Percentiles rank a stretch among this genome's conserved stretches.
Evolutionary conservation across 1,140 invertebrate genomes (phyloP).

Genomic region (Lepidotrigona ventralis): DNA sequence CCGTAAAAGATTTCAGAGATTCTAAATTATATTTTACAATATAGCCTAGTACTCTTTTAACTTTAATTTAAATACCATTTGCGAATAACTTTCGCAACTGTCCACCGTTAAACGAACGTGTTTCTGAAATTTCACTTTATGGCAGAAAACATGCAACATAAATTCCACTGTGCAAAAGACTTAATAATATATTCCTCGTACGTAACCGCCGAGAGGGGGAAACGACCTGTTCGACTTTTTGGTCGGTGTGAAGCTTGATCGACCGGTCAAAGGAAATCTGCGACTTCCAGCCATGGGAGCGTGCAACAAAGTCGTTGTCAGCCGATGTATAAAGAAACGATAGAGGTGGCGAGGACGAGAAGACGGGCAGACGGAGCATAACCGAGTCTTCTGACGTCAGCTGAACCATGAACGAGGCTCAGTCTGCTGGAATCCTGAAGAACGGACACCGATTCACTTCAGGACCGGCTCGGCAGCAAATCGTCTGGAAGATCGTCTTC

Average conservation of each 20-base stretch:
- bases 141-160: too few relatives aligned
- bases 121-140: neutral
- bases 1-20: neutral
- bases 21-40: neutral
- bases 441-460: constrained; percentile 66
- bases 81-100: neutral
- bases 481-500: constrained; percentile 72
- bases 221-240: constrained; percentile 36
- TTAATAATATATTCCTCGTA: neutral
- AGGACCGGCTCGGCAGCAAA: constrained; percentile 54
- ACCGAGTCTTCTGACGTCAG: constrained; percentile 68
- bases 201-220: neutral
- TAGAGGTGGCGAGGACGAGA: constrained; percentile 23
- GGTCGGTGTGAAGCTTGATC: constrained; percentile 31
- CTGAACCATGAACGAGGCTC: constrained; percentile 71
- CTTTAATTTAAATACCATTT: neutral
- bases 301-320: constrained; percentile 69
- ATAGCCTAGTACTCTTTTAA: neutral
- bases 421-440: constrained; percentile 76
- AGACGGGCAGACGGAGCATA: constrained; percentile 32
- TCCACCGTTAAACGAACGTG: neutral
- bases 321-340: constrained; percentile 51
- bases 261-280: constrained; percentile 69
- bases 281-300: constrained; percentile 60
- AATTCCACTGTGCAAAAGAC: neutral